Evolutionary conservation across 1,140 invertebrate species (phyloP), one percentile per base, ranked within the genome.

Genomic region (Caenorhabditis inopinata): DNA sequence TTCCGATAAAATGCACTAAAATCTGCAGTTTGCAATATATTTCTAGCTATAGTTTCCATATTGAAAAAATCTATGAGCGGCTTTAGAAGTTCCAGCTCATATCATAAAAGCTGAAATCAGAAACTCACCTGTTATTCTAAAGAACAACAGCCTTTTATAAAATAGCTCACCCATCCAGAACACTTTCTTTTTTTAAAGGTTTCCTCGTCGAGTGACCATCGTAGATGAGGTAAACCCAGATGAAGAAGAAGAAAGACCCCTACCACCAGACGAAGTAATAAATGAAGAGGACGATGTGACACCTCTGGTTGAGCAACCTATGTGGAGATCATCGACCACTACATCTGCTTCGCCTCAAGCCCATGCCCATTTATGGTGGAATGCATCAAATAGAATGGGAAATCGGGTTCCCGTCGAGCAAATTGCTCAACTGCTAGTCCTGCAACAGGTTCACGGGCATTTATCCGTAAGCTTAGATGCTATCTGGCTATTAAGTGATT

Each of bases 391-490:
- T 68, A 29, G 58, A 68, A 68, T 68, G 58, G 58, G 58, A 38
- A 68, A 68, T 68, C 58, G 58, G 38, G 58, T 68, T 23, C 58
- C 58, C 12, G 58, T 68, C 11, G 68, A 46, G 5, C 32, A 53
- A 21, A 74, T 83, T 25, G 82, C 78, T 16, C 82, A 83, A 32
- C 79, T 83, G 21, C 53, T 83, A 35, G 73, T 83, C n/a, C 42
- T 83, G 21, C 78, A 83, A 74, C 78, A 80, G 68, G 82, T 83
- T 29, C 62, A 81, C 48, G 74, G 53, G 38, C 51, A 83, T 35
- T 45, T 83, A 35, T 62, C 62, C 16, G 82, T 83, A 45, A 25
- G 53, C 27, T 1, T n/a, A 12, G 1, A 53, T 48, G 2, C 12
- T 14, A 74, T n/a, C 35, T 9, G 7, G 23, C 16, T 48, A 25